Conservation (phyloP, 2,888 invertebrate species). For the Gibbula magus region DNA sequence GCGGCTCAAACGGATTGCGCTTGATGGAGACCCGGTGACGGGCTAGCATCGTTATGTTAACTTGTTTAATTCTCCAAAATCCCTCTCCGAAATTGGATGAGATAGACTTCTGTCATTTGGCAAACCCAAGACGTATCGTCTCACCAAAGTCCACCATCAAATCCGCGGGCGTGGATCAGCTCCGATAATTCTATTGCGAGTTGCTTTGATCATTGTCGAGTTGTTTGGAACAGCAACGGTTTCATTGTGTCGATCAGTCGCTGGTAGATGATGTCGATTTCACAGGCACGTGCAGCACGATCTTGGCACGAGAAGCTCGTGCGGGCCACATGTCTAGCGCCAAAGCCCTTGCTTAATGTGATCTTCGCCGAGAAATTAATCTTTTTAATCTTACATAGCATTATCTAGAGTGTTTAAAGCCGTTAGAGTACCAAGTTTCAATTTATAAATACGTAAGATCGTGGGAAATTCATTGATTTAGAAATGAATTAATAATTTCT, state of each 20-base stretch:
- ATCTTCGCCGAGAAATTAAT: background rate
- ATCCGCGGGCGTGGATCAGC: constrained; percentile 2
- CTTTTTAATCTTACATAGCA: background rate
- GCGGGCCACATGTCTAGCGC: background rate
- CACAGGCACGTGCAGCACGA: constrained; percentile 1
- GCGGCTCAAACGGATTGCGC: background rate
- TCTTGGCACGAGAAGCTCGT: background rate
- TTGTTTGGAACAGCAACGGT: background rate
- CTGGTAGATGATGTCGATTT: background rate
- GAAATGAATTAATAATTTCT: no score
- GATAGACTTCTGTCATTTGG: background rate
- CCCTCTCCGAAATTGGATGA: constrained; percentile 5
- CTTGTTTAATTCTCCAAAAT: constrained; percentile 1
- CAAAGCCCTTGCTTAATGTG: background rate
- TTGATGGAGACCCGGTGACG: background rate
- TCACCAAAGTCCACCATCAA: constrained; percentile 1
- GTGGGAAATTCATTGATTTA: no score
- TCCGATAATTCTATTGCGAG: background rate
- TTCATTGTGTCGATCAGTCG: background rate
- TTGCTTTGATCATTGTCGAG: background rate
- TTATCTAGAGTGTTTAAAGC: background rate
- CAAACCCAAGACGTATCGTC: background rate
- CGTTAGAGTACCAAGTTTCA: no score
- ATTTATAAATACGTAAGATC: no score
- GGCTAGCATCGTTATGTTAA: background rate